Evolutionary conservation across 2,888 invertebrate species (phyloP), one percentile per base, ranked within the genome.

Genomic region (Agrotis puta): DNA sequence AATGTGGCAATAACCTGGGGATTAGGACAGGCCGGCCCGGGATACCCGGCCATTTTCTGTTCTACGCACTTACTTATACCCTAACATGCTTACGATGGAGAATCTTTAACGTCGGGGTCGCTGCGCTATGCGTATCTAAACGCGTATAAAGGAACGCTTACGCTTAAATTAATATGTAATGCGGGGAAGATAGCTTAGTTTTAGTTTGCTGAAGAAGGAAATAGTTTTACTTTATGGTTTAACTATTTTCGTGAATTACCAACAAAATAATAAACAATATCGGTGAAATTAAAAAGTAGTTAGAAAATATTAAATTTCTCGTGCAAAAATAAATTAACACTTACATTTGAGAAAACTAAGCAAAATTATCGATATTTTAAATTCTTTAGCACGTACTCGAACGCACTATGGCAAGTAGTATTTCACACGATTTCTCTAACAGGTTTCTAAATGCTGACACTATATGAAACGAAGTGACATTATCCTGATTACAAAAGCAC

Each of bases 1-100:
- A 94, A 94, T 94, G 92, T 90, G 90, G 89, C 92, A 88, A 94
- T 95, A 94, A 93, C 91, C 91, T 88, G 87, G 84, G 90, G 91
- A 92, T 93, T 92, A 92, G 89, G 91, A 82, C 84, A 88, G 85
- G 81, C 87, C 87, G 85, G 81, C 83, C 82, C 86, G 85, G 86
- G 87, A 89, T 88, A 88, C 85, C 87, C 88, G 82, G 80, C 89
- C 88, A 90, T 93, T 91, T 88, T 90, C 86, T 87, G 86, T 87
- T 85, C 80, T 70, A 86, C 86, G 79, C 87, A 87, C 87, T 89
- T 88, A 87, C 86, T 89, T 82, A 84, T 85, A 90, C 85, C 87
- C 85, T 87, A 85, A 87, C 89, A 86, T 88, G 87, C 89, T 89
- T 87, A 87, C 87, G 82, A 87, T 79, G 82, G 86, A 84, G 85